Percentiles rank a stretch among this genome's conserved stretches.
Evolutionary conservation across 2,888 invertebrate species (phyloP).

Genomic region (Lasioglossum vierecki): DNA sequence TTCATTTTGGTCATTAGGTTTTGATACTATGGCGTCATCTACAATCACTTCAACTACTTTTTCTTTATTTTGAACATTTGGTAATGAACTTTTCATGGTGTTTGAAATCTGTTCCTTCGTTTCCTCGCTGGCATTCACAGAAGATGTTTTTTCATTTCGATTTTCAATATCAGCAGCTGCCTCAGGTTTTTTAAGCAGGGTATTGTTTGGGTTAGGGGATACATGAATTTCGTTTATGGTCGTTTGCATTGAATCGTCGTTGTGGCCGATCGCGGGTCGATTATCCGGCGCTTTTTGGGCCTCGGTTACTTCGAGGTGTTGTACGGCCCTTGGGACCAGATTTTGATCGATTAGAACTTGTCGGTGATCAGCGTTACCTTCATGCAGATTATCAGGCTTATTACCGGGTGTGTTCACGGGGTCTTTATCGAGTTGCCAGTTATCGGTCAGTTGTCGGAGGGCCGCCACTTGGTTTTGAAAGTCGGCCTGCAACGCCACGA

Average conservation of each 20-base stretch:
- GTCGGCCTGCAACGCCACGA: constrained; percentile 80
- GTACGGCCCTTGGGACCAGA: constrained; percentile 69
- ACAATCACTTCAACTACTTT: background rate
- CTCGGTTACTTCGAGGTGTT: constrained; percentile 57
- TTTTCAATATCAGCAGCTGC: background rate
- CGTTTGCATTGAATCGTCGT: constrained; percentile 26
- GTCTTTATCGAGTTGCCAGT: constrained; percentile 76
- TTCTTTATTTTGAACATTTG: background rate
- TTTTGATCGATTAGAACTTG: constrained; percentile 67
- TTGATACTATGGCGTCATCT: background rate
- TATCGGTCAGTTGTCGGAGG: constrained; percentile 76
- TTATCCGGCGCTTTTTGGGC: constrained; percentile 54
- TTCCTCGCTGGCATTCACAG: background rate
- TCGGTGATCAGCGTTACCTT: constrained; percentile 65
- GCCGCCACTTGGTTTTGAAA: constrained; percentile 79
- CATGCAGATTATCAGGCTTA: constrained; percentile 75
- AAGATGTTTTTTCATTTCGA: background rate
- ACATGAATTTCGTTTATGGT: constrained; percentile 15
- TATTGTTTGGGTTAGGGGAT: background rate
- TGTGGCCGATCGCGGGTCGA: constrained; percentile 32
- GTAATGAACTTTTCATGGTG: background rate
- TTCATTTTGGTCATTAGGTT: background rate
- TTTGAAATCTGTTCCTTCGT: background rate
- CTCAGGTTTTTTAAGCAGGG: background rate
- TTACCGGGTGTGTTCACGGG: constrained; percentile 66